Conservation (phyloP, 2,888 invertebrate species). For the Aporophyla lueneburgensis region DNA sequence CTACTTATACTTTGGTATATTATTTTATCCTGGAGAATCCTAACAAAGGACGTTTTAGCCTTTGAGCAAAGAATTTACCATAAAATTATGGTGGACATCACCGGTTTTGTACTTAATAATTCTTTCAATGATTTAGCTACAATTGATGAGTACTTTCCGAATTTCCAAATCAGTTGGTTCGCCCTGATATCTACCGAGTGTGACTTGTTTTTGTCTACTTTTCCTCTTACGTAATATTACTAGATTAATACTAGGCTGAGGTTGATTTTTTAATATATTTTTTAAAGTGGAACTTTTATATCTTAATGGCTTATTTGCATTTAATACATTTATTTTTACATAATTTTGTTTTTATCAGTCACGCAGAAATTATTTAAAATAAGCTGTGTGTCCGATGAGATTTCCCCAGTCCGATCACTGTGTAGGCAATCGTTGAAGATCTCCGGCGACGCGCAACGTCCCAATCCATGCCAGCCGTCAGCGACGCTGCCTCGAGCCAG, state of each 20-base stretch:
- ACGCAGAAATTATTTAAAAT: not conserved
- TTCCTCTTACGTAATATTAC: constrained; percentile 1
- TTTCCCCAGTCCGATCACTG: not conserved
- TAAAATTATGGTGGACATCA: constrained; percentile 2
- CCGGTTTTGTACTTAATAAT: constrained; percentile 1
- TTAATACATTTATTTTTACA: not conserved
- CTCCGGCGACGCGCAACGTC: too few relatives aligned
- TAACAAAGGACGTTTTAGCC: not conserved
- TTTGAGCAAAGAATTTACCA: not conserved
- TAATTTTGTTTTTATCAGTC: not conserved
- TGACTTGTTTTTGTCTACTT: constrained; percentile 11
- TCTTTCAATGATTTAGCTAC: constrained; percentile 1
- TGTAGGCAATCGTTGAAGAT: too few relatives aligned
- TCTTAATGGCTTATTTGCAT: not conserved
- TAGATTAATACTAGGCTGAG: not conserved
- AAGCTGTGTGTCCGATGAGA: not conserved
- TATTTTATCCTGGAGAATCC: not conserved
- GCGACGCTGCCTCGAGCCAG: too few relatives aligned
- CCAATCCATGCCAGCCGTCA: too few relatives aligned
- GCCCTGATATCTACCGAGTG: constrained; percentile 1
- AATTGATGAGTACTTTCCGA: constrained; percentile 4
- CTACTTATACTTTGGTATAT: not conserved
- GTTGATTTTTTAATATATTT: not conserved
- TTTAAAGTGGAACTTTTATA: not conserved
- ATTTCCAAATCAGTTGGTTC: constrained; percentile 16